Evolutionary conservation across 2,888 invertebrate species (phyloP), one percentile per base, ranked within the genome.

Genomic region (Alloplasta piceator): DNA sequence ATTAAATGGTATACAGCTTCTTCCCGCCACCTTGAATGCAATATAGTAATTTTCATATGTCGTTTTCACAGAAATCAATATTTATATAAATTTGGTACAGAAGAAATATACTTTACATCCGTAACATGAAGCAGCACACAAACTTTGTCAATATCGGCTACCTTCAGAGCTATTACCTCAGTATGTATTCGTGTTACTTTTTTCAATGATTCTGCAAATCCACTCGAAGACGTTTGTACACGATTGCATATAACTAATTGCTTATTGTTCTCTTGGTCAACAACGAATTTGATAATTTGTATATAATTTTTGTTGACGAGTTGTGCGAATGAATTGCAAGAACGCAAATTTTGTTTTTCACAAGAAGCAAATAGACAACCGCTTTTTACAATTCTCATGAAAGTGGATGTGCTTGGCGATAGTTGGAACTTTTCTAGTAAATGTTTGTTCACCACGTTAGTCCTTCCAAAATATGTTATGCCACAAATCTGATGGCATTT

Each of bases 301-400:
- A 48, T 48, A 12, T 48, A 48, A 48, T 48, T 12, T 10, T 48
- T 48, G 48, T 48, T 10, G 10, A 48, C 48, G 12, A 48, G 48
- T 12, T 48, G 48, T n/a, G 10, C 48, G 3, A 48, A 48, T 1
- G 48, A 48, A 48, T 48, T 48, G 10, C 48, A 48, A n/a, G 48
- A 48, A 48, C 48, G 48, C 48, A 48, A 12, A 48, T 48, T 48
- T 48, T n/a, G 10, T 48, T 48, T 48, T 10, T 48, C 48, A 48
- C 48, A 12, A 48, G 48, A 48, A 48, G 48, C 48, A 48, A 6
- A 48, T 48, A 48, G 12, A 48, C 48, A 48, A 48, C 10, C 48
- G 48, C 10, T 10, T 48, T 48, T 48, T 12, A 48, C 48, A 12
- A 48, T 48, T 48, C 48, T 48, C 48, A 10, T 48, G n/a, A 48